Evolutionary conservation across 2,888 invertebrate species (phyloP).

Genomic region (Scaeva pyrastri): DNA sequence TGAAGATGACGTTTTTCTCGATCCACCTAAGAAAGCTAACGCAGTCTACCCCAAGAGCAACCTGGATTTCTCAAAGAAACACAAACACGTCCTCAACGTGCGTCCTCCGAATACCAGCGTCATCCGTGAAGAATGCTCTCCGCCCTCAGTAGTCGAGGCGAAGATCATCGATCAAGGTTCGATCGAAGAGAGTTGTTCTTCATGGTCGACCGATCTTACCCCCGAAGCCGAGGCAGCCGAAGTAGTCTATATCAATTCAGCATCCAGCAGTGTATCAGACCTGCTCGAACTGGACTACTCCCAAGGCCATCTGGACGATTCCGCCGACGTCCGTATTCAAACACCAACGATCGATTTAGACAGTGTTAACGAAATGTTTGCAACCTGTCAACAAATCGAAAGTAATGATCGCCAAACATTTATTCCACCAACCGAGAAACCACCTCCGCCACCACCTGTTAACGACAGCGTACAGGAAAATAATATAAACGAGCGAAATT

Average conservation of each 20-base stretch:
- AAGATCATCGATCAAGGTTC: constrained; percentile 86
- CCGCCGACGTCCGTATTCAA: constrained; percentile 75
- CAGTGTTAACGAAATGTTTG: constrained; percentile 68
- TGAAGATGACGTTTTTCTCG: constrained; percentile 83
- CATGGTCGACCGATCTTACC: constrained; percentile 84
- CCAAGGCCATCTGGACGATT: constrained; percentile 76
- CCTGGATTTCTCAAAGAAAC: constrained; percentile 81
- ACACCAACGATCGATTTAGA: constrained; percentile 78
- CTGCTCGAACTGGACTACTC: constrained; percentile 85
- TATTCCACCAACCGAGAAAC: constrained; percentile 44
- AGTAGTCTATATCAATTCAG: constrained; percentile 88
- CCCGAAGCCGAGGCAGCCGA: constrained; percentile 87
- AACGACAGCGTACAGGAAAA: constrained; percentile 38
- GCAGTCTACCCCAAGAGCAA: constrained; percentile 83
- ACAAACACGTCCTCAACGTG: constrained; percentile 77
- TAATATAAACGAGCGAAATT: constrained; percentile 41
- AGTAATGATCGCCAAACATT: constrained; percentile 44
- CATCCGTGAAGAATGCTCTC: constrained; percentile 81
- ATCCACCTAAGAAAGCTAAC: constrained; percentile 81
- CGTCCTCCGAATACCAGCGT: constrained; percentile 77
- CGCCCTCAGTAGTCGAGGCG: constrained; percentile 86
- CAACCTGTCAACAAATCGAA: constrained; percentile 38
- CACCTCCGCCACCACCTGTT: constrained; percentile 66
- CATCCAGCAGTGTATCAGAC: constrained; percentile 87
- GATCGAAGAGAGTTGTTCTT: constrained; percentile 86